Percentiles rank a stretch among this genome's conserved stretches.
Conservation (phyloP, 2,113 vertebrate species). For the Gobius niger region DNA sequence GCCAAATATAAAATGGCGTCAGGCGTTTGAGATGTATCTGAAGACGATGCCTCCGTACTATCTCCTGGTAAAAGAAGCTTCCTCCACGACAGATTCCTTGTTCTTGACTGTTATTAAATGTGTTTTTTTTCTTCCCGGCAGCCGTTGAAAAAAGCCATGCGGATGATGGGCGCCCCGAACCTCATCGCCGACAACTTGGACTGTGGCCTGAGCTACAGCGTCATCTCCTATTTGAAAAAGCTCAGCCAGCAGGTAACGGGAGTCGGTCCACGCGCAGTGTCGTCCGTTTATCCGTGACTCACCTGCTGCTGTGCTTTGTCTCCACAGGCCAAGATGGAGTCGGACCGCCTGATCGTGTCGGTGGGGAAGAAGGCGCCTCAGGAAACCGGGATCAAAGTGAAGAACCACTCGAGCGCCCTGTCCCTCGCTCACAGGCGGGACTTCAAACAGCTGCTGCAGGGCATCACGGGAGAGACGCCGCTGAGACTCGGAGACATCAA, state of each 20-base stretch:
- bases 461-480: constrained; percentile 88
- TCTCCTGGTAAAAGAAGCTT: constrained; percentile 82
- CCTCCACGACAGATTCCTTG: too few relatives aligned
- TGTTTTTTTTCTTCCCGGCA: constrained; percentile 47
- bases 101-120: background rate
- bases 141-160: constrained; percentile 95
- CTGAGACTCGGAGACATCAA: constrained; percentile 85
- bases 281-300: background rate
- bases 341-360: constrained; percentile 90
- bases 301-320: constrained; percentile 38
- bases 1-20: constrained; percentile 94
- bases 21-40: constrained; percentile 95
- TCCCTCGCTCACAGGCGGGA: constrained; percentile 88
- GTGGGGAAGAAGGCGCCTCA: constrained; percentile 91
- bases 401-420: constrained; percentile 86
- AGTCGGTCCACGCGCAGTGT: background rate
- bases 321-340: constrained; percentile 94
- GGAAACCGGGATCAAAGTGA: constrained; percentile 93
- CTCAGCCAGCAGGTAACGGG: constrained; percentile 90
- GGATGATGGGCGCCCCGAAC: constrained; percentile 97
- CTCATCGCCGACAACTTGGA: constrained; percentile 95
- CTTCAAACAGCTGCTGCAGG: constrained; percentile 90
- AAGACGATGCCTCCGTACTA: constrained; percentile 98
- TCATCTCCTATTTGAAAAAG: constrained; percentile 98
- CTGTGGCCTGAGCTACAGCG: constrained; percentile 95